These are phyloP conservation scores for Coryphaenoides rupestris DNA, from an alignment of 2,113 vertebrate species.

Conservation along the genomic window DNA sequence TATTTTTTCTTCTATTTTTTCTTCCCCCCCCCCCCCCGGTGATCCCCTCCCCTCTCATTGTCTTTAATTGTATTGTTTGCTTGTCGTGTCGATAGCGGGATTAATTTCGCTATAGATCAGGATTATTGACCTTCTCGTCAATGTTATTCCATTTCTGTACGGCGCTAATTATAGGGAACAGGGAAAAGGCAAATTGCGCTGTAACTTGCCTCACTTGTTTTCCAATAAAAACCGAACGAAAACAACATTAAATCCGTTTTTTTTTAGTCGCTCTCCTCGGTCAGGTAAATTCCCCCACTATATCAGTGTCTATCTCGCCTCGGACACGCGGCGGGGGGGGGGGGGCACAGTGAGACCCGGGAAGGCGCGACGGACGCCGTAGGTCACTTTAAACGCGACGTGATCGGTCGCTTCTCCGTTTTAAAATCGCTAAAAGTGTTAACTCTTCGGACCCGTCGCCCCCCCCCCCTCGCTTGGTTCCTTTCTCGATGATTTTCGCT, in stretches of 20 bases:
- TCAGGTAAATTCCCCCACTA: conserved; percentile 45
- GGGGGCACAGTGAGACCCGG: no score
- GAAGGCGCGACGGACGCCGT: no score
- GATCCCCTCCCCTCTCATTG: conserved; percentile 44
- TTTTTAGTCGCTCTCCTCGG: conserved; percentile 42
- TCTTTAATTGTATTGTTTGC: conserved; percentile 76
- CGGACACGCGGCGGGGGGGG: conserved; percentile 23
- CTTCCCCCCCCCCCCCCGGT: no score
- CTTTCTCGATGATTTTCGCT: conserved; percentile 46
- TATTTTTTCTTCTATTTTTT: conserved; percentile 32
- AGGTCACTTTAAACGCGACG: conserved; percentile 17
- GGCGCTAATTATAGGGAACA: conserved; percentile 78
- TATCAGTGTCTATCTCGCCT: conserved; percentile 16
- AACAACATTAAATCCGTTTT: conserved; percentile 64
- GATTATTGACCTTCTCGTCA: conserved; percentile 76
- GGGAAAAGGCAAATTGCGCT: conserved; percentile 72
- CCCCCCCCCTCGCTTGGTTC: conserved; percentile 3
- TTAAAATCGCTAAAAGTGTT: conserved; percentile 28
- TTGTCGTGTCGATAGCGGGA: conserved; percentile 75
- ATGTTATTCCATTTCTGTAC: conserved; percentile 79
- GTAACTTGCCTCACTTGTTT: conserved; percentile 73
- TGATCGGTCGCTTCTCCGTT: conserved; percentile 38
- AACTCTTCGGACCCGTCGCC: conserved; percentile 46
- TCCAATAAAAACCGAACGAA: conserved; percentile 70
- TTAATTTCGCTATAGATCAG: conserved; percentile 80